Evolutionary conservation across 2,797 vertebrate species (phyloP), one percentile per base, ranked within the genome.

Genomic region (Lerista edwardsae): DNA sequence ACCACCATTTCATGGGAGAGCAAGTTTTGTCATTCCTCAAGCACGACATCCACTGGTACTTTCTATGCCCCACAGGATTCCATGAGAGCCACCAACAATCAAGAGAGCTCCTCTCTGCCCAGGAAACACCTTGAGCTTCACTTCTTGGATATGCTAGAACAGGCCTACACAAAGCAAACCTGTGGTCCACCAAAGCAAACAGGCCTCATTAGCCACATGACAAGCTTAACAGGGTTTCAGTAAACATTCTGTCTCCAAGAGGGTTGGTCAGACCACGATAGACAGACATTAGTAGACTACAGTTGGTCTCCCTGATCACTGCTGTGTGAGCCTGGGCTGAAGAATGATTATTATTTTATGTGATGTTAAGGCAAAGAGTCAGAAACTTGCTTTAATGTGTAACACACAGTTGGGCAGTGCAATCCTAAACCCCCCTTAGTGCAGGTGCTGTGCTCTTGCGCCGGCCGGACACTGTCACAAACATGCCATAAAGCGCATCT

Each of bases 281-380:
- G 0, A 27, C 0, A 34, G 0, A 0, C 0, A 0, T 3, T 71
- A 11, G 34, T 72, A 41, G 2, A 1, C 29, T 79, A 19, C 7
- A 23, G 21, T 12, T 51, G 59, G 57, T 25, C 5, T 64, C 23
- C 62, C 10, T 8, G 51, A n/a, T 69, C 55, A 21, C 51, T 71
- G 51, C 31, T 34, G 86, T 77, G 31, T n/a, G n/a, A 34, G 23
- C 34, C 17, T 69, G 78, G 25, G 2, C 64, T 25, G 3, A 12
- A 68, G n/a, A n/a, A n/a, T n/a, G n/a, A n/a, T n/a, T n/a, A n/a
- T n/a, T n/a, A n/a, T n/a, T n/a, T n/a, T n/a, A 31, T 6, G 68
- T 34, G 21, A 17, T 3, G 47, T 10, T 34, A 34, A 15, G 51
- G 51, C 64, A 67, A 8, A 68, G 27, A 41, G 61, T 19, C 39